Evolutionary conservation across 2,113 vertebrate genomes (phyloP), one percentile per base, ranked within the genome.

Genomic region (Psophia crepitans): DNA sequence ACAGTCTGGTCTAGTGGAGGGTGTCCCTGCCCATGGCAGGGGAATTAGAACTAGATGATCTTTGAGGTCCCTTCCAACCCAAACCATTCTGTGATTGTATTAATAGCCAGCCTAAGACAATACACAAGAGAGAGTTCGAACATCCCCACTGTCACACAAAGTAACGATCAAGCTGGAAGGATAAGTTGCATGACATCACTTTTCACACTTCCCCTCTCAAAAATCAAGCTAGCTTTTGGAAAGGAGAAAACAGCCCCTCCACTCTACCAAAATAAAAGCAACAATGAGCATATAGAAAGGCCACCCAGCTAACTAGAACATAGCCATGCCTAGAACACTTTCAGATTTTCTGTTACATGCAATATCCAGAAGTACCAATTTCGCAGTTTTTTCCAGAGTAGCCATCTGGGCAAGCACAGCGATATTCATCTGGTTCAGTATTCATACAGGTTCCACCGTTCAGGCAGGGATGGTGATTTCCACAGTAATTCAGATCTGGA

Each of bases 401-500:
- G 37, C 99, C 99, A 0, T 99, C 99, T 0, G 99, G 99, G 97
- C 99, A 99, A 87, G 98, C 98, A 14, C 99, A 99, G 92, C 97
- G 97, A 89, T 99, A 99, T 75, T 99, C 99, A 3, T 99, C 99
- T 0, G 99, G 99, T 89, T 99, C 99, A 0, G 98, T 99, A 77
- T 99, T 99, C 98, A 99, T 98, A 53, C 99, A 99, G 1, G 99
- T 99, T 6, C 99, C 99, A 48, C 99, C 99, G 0, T 99, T 99
- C 84, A 98, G 92, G 80, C 99, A 99, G 20, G 99, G 99, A 66
- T 97, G 98, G 97, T 99, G 99, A 60, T 98, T 99, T 41, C 99
- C 99, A 33, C 99, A 99, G 97, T 99, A 99, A 95, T 99, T 99
- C 93, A 99, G 98, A 97, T 99, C 99, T 99, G 95, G 22, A 96